Base-by-base conservation (phyloP, 2,113 vertebrate genomes). In the Agelaius tricolor region DNA sequence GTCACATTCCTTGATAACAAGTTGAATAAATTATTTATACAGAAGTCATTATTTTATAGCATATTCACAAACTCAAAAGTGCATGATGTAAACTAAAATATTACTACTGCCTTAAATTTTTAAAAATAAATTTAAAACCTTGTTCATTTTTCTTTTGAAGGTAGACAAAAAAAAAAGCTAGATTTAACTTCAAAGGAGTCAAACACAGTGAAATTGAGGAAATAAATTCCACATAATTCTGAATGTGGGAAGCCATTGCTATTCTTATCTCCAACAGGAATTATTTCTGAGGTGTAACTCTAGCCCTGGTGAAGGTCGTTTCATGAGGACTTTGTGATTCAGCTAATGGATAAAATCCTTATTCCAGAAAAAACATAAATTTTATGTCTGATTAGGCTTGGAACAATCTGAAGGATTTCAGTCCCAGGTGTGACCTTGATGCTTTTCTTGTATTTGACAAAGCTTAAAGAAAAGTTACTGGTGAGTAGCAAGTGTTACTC, bases 161-260 rank as follows among this genome's bases (percentile, higher is more conserved):
- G 46, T 7, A 63, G 39, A 12, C 30, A 58, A 69, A 63, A 82
- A 80, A 37, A 16, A 26, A 33, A 33, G 20, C 69, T 58, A 91
- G 37, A 69, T 95, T 97, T 87, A 84, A 58, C 69, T 91, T 95
- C 81, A 95, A 93, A 89, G 43, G 30, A 83, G 24, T 73, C 28
- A 91, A 79, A 58, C 39, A 59, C 10, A 82, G 62, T 66, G 31
- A 93, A 69, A 80, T 27, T 76, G n/a, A 87, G n/a, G 58, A 85
- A 95, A 84, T 76, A 84, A 79, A 79, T 46, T 35, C 57, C 51
- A 83, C 9, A 2, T 76, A 89, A 89, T 94, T 94, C 39, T 71
- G 43, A 85, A 51, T 59, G 75, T 0, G 0, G 16, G 24, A 94
- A 84, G 27, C 10, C 66, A 55, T 24, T 71, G 27, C 77, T 87